Base-by-base conservation (phyloP, 2,797 vertebrate species). In the Falco columbarius region DNA sequence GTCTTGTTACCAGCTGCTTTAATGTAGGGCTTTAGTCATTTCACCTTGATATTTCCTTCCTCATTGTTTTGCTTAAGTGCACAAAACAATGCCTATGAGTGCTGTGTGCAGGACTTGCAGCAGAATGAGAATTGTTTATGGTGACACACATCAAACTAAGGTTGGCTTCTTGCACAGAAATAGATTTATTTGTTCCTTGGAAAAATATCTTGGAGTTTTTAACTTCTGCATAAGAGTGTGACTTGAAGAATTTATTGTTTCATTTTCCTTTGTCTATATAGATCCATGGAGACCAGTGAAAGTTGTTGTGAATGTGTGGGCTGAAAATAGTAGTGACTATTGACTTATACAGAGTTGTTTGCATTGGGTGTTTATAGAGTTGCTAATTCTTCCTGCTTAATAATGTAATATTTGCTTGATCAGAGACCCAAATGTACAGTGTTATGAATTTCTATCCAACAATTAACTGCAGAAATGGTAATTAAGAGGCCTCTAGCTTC, bases 11-110 rank as follows among this genome's bases (percentile, higher is more conserved):
- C 93, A 97, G 94, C 95, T 95, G 94, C 91, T 89, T 18, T 65
- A 87, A 74, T 90, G 81, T 67, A 82, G 32, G 54, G 66, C 27
- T 68, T 89, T 86, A 22, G 10, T 84, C 66, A 81, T 95, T 97
- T 95, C 86, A 97, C 96, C 93, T 95, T 97, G 93, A 95, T 96
- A 87, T 95, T 95, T 96, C 88, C 86, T 86, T 95, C 86, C 68
- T 73, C 30, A 22, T 80, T 94, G 59, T 94, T 95, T 95, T 10
- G 40, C 83, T 32, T 61, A 80, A 93, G 68, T 70, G 63, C 29
- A 44, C 74, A 77, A 91, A 93, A 85, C 58, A 68, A 49, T 72
- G 80, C 20, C 40, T 77, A 11, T 54, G 86, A 92, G 36, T n/a
- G 80, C 55, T 36, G 70, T 3, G 11, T 80, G 42, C 71, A 89